Evolutionary conservation across 2,113 vertebrate species (phyloP).

Genomic region (Thamnophis sirtalis): DNA sequence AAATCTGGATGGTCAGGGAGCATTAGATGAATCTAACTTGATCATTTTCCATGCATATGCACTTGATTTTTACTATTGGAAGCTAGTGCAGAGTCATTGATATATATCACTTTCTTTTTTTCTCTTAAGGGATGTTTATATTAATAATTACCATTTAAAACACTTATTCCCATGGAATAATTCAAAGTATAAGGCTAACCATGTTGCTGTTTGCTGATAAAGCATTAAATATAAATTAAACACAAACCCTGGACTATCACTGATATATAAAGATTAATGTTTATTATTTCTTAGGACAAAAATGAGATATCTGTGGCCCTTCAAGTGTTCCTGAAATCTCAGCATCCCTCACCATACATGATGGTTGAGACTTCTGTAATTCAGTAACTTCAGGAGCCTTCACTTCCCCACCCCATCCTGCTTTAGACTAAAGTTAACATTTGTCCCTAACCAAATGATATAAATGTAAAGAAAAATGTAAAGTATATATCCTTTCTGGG

Average conservation of each 20-base stretch:
- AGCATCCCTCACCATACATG: neutral
- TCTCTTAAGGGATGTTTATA: neutral
- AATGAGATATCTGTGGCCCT: neutral
- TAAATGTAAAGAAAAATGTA: neutral
- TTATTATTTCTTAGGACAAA: neutral
- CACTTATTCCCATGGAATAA: neutral
- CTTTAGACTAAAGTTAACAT: neutral
- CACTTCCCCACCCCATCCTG: neutral
- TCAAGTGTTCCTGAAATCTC: neutral
- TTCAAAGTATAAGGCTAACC: neutral
- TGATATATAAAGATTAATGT: neutral
- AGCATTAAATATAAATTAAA: neutral
- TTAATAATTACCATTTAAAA: neutral
- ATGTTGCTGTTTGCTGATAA: neutral
- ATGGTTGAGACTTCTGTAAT: neutral
- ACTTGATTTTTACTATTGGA: neutral
- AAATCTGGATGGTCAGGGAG: conserved; percentile 13
- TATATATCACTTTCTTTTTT: neutral
- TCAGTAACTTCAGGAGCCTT: neutral
- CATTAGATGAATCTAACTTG: neutral
- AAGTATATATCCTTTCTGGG: neutral
- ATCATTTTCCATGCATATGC: neutral
- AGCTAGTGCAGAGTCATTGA: neutral
- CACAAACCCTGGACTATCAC: neutral
- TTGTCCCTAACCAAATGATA: neutral